phyloP scores from a whole-genome alignment of 2,888 invertebrate genomes.

The Cetonia aurata region DNA sequence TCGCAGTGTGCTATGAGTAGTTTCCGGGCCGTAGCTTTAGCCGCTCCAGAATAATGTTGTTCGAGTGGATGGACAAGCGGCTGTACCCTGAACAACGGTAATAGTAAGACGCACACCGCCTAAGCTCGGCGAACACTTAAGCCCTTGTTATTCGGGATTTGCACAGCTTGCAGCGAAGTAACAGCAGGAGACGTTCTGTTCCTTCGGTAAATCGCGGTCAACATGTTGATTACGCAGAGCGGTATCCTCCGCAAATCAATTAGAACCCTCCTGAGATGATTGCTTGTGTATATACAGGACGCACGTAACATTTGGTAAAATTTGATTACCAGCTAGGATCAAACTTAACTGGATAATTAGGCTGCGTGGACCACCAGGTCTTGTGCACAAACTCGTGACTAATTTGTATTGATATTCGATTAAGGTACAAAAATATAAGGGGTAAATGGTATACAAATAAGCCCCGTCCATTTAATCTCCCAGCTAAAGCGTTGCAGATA shows the following conservation, averaged over 20 bases:
- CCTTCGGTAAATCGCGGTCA: slow-evolving; percentile 22
- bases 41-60: background rate
- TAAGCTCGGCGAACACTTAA: slow-evolving; percentile 18
- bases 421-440: slow-evolving; percentile 4
- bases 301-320: slow-evolving; percentile 20
- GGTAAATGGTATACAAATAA: too few relatives aligned
- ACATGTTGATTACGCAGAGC: slow-evolving; percentile 17
- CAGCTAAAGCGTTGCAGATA: too few relatives aligned
- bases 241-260: slow-evolving; percentile 18
- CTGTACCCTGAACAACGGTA: slow-evolving; percentile 3
- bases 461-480: too few relatives aligned
- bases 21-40: slow-evolving; percentile 1
- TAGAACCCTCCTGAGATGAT: slow-evolving; percentile 19
- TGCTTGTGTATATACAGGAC: slow-evolving; percentile 18
- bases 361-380: background rate
- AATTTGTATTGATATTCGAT: slow-evolving; percentile 17
- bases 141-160: slow-evolving; percentile 22
- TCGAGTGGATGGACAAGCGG: slow-evolving; percentile 1
- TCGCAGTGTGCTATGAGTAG: background rate
- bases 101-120: slow-evolving; percentile 2
- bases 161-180: slow-evolving; percentile 8
- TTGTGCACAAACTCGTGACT: background rate
- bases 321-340: slow-evolving; percentile 2
- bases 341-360: slow-evolving; percentile 19
- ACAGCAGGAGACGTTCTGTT: slow-evolving; percentile 18